Evolutionary conservation across 2,797 vertebrate genomes (phyloP).

Genomic region (Artibeus lituratus): DNA sequence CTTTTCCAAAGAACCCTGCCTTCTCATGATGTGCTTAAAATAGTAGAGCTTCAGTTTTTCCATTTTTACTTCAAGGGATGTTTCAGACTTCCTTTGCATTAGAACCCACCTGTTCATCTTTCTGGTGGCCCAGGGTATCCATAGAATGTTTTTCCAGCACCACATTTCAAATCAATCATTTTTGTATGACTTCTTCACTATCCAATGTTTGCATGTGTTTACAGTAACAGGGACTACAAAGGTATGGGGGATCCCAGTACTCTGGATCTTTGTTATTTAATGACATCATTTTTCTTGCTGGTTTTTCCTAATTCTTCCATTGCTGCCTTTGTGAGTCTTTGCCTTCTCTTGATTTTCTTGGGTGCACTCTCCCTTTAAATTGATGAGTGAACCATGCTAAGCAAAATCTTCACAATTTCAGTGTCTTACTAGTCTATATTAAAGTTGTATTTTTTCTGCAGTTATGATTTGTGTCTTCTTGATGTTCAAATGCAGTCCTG

Average conservation of each 20-base stretch:
- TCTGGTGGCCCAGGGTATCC: background rate
- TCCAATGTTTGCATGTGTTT: too few relatives aligned
- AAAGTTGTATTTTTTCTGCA: background rate
- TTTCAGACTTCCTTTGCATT: background rate
- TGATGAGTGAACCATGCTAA: background rate
- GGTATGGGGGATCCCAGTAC: background rate
- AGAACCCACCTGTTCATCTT: background rate
- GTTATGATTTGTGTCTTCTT: background rate
- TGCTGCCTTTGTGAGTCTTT: background rate
- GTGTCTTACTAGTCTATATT: background rate
- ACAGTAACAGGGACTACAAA: background rate
- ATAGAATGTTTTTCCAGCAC: background rate
- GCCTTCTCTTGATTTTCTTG: background rate
- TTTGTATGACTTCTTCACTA: background rate
- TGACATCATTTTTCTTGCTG: background rate
- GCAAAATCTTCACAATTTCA: background rate
- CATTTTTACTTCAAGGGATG: background rate
- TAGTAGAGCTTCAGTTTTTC: background rate
- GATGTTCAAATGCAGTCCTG: background rate
- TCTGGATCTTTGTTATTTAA: background rate
- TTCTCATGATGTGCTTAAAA: background rate
- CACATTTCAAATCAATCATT: background rate
- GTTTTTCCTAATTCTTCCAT: background rate
- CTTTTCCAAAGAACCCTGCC: background rate
- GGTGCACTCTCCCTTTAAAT: background rate